These are phyloP conservation scores for Oncorhynchus nerka DNA, from an alignment of 2,113 vertebrate species.

Conservation along the genomic window DNA sequence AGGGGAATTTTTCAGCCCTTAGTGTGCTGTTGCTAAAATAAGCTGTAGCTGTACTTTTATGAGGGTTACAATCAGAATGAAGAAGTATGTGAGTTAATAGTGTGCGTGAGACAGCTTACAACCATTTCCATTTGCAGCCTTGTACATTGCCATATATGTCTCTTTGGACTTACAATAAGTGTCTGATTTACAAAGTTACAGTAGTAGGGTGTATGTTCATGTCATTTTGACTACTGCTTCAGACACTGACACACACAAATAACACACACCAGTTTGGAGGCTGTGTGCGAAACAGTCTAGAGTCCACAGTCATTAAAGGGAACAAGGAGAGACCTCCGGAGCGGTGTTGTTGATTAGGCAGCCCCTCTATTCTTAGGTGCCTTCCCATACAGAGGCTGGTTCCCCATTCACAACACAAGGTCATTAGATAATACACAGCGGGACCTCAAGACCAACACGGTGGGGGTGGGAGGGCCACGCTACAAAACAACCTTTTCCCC, in stretches of 20 bases:
- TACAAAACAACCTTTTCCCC: constrained; percentile 42
- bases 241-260: background rate
- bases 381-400: constrained; percentile 58
- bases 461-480: constrained; percentile 42
- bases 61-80: background rate
- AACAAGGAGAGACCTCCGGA: constrained; percentile 44
- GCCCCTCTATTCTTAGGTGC: constrained; percentile 45
- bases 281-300: constrained; percentile 28
- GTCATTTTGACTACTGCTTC: too few relatives aligned
- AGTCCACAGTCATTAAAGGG: constrained; percentile 26
- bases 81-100: background rate
- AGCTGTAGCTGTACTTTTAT: background rate
- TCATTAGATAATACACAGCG: constrained; percentile 63
- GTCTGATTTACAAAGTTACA: background rate
- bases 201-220: constrained; percentile 1
- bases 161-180: background rate
- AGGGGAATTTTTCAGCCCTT: background rate
- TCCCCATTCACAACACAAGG: constrained; percentile 70
- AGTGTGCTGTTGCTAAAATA: background rate
- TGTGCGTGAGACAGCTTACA: background rate
- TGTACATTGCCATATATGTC: background rate
- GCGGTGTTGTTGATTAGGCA: constrained; percentile 40
- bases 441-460: constrained; percentile 59
- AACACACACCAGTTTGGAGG: constrained; percentile 12
- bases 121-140: background rate